Conservation (phyloP, 2,888 invertebrate species). For the Colletes collaris region DNA sequence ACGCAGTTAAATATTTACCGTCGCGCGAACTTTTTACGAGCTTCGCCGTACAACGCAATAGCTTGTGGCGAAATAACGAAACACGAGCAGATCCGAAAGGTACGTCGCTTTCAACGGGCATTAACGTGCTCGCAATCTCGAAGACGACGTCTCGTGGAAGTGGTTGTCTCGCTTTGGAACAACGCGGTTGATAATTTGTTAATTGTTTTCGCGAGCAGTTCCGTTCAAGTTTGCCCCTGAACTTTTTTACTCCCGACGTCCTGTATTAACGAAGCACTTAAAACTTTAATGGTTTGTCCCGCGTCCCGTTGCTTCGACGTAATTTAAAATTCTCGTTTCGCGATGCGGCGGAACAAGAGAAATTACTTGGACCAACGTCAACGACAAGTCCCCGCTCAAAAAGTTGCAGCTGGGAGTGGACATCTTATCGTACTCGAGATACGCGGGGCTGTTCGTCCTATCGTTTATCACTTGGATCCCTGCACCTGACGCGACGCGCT, state of each 20-base stretch:
- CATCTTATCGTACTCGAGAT: conserved; percentile 23
- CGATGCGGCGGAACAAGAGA: neutral
- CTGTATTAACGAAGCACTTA: neutral
- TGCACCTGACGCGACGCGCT: conserved; percentile 41
- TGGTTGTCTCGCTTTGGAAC: neutral
- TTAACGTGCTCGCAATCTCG: too few relatives aligned
- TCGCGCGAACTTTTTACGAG: neutral
- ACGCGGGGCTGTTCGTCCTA: conserved; percentile 14
- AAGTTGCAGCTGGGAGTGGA: conserved; percentile 8
- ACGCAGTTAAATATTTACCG: conserved; percentile 19
- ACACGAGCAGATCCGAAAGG: too few relatives aligned
- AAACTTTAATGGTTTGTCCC: conserved; percentile 29
- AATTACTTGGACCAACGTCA: neutral
- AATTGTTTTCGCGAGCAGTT: too few relatives aligned
- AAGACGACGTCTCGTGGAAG: neutral
- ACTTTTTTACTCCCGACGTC: too few relatives aligned
- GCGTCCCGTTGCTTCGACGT: conserved; percentile 3
- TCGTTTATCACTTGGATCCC: conserved; percentile 56
- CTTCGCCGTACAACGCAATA: too few relatives aligned
- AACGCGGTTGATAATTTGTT: too few relatives aligned
- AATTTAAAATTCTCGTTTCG: conserved; percentile 34
- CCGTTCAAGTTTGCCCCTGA: too few relatives aligned
- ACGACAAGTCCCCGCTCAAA: neutral
- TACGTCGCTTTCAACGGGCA: too few relatives aligned
- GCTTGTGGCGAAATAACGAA: too few relatives aligned